A percentile compares a stretch with the other conserved stretches of the same genome.
Evolutionary conservation across 2,888 invertebrate genomes (phyloP).

Genomic region (Drosophila nr. perissopoda): DNA sequence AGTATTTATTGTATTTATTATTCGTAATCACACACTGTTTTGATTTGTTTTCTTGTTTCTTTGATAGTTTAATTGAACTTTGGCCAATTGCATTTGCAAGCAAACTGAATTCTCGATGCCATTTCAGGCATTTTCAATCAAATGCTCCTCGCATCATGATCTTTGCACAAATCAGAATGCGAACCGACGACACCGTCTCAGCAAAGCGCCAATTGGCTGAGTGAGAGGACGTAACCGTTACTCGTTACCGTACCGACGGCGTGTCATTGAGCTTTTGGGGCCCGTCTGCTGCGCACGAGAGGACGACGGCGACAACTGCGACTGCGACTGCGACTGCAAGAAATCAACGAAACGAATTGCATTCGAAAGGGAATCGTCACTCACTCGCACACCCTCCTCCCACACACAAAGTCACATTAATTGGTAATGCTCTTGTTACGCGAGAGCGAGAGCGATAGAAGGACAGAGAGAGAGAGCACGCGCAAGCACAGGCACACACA

Average conservation of each 20-base stretch:
- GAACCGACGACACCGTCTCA: conserved; percentile 26
- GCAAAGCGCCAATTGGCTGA: conserved; percentile 42
- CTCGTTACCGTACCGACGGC: conserved; percentile 81
- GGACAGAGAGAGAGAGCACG: conserved; percentile 22
- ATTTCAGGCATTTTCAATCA: conserved; percentile 37
- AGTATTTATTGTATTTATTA: background rate
- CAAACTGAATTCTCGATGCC: conserved; percentile 43
- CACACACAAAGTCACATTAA: conserved; percentile 53
- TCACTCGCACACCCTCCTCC: conserved; percentile 54
- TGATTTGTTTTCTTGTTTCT: conserved; percentile 6
- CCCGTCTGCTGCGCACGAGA: conserved; percentile 41
- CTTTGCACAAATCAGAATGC: conserved; percentile 53
- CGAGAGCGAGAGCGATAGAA: conserved; percentile 23
- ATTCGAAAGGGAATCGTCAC: conserved; percentile 80
- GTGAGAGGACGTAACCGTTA: conserved; percentile 46
- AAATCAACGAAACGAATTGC: conserved; percentile 81
- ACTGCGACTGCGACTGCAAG: conserved; percentile 63
- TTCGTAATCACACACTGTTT: conserved; percentile 17
- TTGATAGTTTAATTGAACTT: conserved; percentile 35
- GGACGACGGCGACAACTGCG: conserved; percentile 43
- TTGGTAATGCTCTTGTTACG: conserved; percentile 42
- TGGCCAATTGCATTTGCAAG: conserved; percentile 36
- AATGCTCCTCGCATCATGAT: conserved; percentile 26
- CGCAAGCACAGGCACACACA: conserved; percentile 15
- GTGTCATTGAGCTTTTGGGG: conserved; percentile 80